phyloP scores from a whole-genome alignment of 1,140 invertebrate genomes.

The Carposina sasakii region DNA sequence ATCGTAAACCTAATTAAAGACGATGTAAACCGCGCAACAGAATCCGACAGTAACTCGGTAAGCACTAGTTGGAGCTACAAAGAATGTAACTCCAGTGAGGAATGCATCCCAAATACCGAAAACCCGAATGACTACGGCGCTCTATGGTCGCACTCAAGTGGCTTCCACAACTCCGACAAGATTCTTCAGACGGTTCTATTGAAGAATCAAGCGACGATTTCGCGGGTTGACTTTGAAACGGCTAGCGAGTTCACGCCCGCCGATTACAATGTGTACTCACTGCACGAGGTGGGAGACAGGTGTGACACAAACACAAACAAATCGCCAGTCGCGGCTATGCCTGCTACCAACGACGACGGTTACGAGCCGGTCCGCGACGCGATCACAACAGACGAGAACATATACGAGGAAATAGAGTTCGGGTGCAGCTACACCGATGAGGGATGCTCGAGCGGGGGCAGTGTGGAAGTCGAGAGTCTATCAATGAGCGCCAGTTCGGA shows the following conservation, averaged over 20 bases:
- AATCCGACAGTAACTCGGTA: slow-evolving; percentile 48
- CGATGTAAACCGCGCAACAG: slow-evolving; percentile 13
- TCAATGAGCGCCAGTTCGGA: slow-evolving; percentile 61
- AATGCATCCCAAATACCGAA: slow-evolving; percentile 13
- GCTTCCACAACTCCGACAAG: slow-evolving; percentile 59
- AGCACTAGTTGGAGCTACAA: slow-evolving; percentile 66
- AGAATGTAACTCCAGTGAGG: slow-evolving; percentile 44
- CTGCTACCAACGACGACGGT: slow-evolving; percentile 55
- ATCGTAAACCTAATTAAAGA: slow-evolving; percentile 31
- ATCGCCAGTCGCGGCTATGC: slow-evolving; percentile 49
- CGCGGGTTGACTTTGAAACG: slow-evolving; percentile 54
- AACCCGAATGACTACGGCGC: slow-evolving; percentile 44
- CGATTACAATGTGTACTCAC: slow-evolving; percentile 49
- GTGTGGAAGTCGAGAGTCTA: slow-evolving; percentile 60
- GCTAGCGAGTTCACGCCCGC: slow-evolving; percentile 47
- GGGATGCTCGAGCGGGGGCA: slow-evolving; percentile 56
- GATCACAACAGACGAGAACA: slow-evolving; percentile 54
- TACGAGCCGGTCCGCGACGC: slow-evolving; percentile 63
- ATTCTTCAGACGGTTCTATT: slow-evolving; percentile 48
- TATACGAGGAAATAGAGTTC: slow-evolving; percentile 65
- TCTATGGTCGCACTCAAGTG: slow-evolving; percentile 59
- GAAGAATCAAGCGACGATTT: slow-evolving; percentile 48
- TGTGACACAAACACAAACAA: slow-evolving; percentile 27
- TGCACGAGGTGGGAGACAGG: slow-evolving; percentile 61
- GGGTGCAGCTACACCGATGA: slow-evolving; percentile 57